Conservation (phyloP, 2,888 invertebrate genomes). For the Brachycybe producta region DNA sequence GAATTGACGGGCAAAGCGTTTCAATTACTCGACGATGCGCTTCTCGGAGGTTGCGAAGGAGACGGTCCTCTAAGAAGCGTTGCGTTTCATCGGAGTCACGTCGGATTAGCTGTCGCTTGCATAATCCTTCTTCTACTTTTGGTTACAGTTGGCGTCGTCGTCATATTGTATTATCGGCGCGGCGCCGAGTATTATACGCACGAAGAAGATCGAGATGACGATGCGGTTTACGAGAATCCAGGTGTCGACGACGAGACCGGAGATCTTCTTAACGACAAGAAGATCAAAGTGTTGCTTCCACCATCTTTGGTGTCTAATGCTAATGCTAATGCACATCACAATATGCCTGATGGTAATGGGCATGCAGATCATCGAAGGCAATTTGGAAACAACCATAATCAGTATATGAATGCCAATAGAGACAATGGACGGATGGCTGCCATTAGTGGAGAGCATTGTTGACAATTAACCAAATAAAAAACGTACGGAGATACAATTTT, state of each 20-base stretch:
- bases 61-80: slow-evolving; percentile 27
- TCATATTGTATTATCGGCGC: slow-evolving; percentile 49
- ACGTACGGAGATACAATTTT: no score
- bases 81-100: slow-evolving; percentile 37
- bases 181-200: slow-evolving; percentile 65
- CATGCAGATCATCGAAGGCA: background rate
- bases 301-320: background rate
- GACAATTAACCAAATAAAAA: no score
- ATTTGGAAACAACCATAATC: background rate
- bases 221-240: slow-evolving; percentile 21
- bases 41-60: slow-evolving; percentile 39
- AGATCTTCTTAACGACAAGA: slow-evolving; percentile 17
- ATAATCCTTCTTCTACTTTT: slow-evolving; percentile 40
- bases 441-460: no score
- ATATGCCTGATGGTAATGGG: slow-evolving; percentile 4
- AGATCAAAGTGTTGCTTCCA: slow-evolving; percentile 6
- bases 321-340: background rate
- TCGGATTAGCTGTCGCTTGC: slow-evolving; percentile 38
- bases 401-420: background rate
- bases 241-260: slow-evolving; percentile 20
- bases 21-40: slow-evolving; percentile 32
- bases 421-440: slow-evolving; percentile 11
- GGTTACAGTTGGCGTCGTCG: slow-evolving; percentile 38
- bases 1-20: slow-evolving; percentile 40
- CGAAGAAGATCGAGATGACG: slow-evolving; percentile 49